Percentiles rank a stretch among this genome's conserved stretches.
phyloP scores from a whole-genome alignment of 1,140 invertebrate genomes.

The Panagrolaimus sp. region DNA sequence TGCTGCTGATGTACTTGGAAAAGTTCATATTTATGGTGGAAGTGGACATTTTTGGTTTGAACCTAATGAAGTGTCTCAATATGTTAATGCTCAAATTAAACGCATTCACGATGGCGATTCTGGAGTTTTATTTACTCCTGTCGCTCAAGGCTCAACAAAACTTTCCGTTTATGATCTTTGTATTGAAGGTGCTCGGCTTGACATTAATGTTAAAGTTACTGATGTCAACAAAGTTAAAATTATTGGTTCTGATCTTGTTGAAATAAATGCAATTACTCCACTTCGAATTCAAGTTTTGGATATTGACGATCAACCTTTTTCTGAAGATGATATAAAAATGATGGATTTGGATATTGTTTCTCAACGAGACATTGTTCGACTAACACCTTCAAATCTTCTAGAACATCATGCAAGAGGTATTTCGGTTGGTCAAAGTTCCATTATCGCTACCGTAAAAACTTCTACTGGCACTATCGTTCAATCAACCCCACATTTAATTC shows the following conservation, averaged over 20 bases:
- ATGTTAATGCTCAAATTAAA: not conserved
- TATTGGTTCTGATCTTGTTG: not conserved
- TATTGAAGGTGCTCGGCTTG: slow-evolving; percentile 1
- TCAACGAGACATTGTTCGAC: not conserved
- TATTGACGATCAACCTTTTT: not conserved
- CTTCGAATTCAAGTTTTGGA: slow-evolving; percentile 3
- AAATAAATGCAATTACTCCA: not conserved
- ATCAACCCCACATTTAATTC: not conserved
- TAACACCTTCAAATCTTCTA: not conserved
- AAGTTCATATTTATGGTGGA: slow-evolving; percentile 27
- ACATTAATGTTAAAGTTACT: not conserved
- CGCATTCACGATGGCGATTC: not conserved
- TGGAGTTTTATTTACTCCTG: not conserved
- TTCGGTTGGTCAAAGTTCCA: not conserved
- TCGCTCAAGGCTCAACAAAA: not conserved
- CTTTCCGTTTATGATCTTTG: slow-evolving; percentile 8
- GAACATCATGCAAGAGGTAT: not conserved
- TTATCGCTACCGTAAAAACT: not conserved
- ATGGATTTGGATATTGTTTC: not conserved
- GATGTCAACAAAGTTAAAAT: slow-evolving; percentile 1
- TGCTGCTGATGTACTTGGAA: slow-evolving; percentile 25
- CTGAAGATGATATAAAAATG: not conserved
- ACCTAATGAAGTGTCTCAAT: not conserved
- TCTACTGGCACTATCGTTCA: not conserved
- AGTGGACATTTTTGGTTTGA: slow-evolving; percentile 32